Base-by-base conservation (phyloP, 37 sponge, comb jelly and placozoan genomes). In the Crambe crambe region DNA sequence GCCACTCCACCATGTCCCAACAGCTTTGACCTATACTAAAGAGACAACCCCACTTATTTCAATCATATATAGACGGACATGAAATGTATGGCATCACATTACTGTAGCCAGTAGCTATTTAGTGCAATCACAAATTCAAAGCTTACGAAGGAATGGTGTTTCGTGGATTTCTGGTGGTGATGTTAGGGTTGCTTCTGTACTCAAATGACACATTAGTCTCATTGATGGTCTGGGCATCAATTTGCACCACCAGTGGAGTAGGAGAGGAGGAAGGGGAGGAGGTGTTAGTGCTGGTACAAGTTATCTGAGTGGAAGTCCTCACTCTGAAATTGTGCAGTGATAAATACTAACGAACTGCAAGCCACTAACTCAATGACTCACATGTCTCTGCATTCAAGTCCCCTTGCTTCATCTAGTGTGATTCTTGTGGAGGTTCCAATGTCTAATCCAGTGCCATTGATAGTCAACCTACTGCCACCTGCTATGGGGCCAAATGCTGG, bases 401-500 rank as follows among this genome's bases (percentile, higher is more conserved):
- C 61, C 4, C 21, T 6, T 20, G 23, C 39, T 73, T 65, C 87
- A 74, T 57, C 40, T 69, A 86, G 68, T 37, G 40, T 51, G 58
- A 86, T 76, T 68, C 21, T 62, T n/a, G 85, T 86, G 42, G 32
- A 60, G 68, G 78, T 85, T 18, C 93, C 89, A 76, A 85, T 79
- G 57, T 88, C 61, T 31, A 93, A 81, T 70, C 67, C 26, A n/a
- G 59, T 79, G 32, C 94, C 94, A 34, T 9, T 74, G 22, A 93
- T 75, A 26, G 47, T 85, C n/a, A 93, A 25, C 6, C 37, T 42
- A 29, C 82, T 89, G 56, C 87, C 90, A 42, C 94, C 94, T 58
- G 89, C 76, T 35, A 58, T 62, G 30, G 94, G 94, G 18, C 94
- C 94, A 68, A 69, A 66, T 35, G 75, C 42, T 56, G 94, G 94